These are phyloP conservation scores for Thermophis baileyi DNA, from an alignment of 2,113 vertebrate genomes.

Conservation along the genomic window DNA sequence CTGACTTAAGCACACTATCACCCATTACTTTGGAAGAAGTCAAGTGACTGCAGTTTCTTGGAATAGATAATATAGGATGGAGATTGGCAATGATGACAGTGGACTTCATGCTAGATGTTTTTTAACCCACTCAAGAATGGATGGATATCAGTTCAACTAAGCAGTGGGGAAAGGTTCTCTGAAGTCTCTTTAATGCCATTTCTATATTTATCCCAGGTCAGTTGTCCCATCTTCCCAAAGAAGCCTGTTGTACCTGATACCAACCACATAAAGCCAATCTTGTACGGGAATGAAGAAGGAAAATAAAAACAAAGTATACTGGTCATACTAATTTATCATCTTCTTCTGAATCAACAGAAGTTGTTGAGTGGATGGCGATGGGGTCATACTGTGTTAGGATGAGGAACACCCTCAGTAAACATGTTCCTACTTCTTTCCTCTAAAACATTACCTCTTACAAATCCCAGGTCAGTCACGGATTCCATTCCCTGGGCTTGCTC, in stretches of 20 bases:
- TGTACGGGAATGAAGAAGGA: constrained; percentile 22
- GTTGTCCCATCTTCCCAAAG: constrained; percentile 32
- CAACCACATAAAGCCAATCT: constrained; percentile 56
- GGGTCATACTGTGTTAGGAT: constrained; percentile 55
- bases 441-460: constrained; percentile 56
- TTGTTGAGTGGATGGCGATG: constrained; percentile 46
- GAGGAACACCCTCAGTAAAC: constrained; percentile 67
- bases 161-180: neutral
- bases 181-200: neutral
- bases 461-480: constrained; percentile 67
- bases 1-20: neutral
- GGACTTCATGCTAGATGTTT: neutral
- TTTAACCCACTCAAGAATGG: neutral
- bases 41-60: neutral
- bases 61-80: neutral
- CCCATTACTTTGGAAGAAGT: neutral
- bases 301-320: constrained; percentile 47
- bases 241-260: constrained; percentile 20
- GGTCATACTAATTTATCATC: constrained; percentile 61
- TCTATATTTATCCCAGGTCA: neutral
- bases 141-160: neutral
- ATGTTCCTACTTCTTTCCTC: constrained; percentile 49
- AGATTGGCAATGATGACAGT: neutral
- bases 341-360: constrained; percentile 40
- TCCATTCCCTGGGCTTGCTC: constrained; percentile 52